Evolutionary conservation across 1,140 invertebrate species (phyloP).

Genomic region (Drosophila funebris): DNA sequence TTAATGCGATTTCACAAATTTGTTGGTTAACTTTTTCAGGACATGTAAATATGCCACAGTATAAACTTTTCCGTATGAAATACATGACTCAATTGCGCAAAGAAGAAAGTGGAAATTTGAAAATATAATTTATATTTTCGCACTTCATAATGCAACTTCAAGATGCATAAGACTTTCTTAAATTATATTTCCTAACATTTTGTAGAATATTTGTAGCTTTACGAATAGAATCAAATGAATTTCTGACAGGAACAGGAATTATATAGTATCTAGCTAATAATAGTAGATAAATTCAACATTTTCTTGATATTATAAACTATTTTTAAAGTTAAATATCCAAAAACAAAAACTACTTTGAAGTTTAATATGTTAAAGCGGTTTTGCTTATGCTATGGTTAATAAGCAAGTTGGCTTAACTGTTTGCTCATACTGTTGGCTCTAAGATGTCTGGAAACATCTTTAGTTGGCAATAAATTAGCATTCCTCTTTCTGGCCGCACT

Average conservation of each 20-base stretch:
- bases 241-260: too few species aligned
- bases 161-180: too few species aligned
- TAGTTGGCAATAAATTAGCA: conserved; percentile 23
- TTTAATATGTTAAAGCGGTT: too few species aligned
- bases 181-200: too few species aligned
- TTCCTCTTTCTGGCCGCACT: conserved; percentile 14
- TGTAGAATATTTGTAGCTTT: too few species aligned
- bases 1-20: conserved; percentile 40
- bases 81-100: background rate
- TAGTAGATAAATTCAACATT: too few species aligned
- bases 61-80: conserved; percentile 5
- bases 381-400: too few species aligned
- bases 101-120: background rate
- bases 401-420: background rate
- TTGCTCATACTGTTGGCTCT: background rate
- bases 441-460: background rate
- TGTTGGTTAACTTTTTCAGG: conserved; percentile 32
- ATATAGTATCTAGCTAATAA: too few species aligned
- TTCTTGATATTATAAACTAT: background rate
- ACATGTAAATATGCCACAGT: conserved; percentile 20
- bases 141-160: background rate
- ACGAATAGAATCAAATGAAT: too few species aligned
- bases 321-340: too few species aligned
- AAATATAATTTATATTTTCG: background rate
- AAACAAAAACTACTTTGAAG: too few species aligned